Conservation (phyloP, 2,797 vertebrate genomes). For the Hypotaenidia philippensis region DNA sequence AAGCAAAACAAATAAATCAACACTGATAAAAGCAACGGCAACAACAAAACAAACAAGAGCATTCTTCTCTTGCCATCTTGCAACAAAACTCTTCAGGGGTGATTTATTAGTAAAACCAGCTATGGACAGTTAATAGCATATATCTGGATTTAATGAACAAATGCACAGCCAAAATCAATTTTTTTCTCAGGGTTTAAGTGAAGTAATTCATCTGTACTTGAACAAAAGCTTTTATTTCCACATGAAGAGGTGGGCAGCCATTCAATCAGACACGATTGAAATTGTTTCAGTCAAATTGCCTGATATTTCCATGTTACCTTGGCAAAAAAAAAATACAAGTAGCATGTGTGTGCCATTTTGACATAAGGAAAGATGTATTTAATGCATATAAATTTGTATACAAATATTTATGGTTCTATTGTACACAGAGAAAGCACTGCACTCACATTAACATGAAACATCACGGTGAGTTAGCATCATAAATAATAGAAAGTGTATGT, state of each 20-base stretch:
- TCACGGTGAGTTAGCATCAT: background rate
- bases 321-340: background rate
- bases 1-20: constrained; percentile 8
- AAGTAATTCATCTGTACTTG: constrained; percentile 61
- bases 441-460: background rate
- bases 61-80: constrained; percentile 1
- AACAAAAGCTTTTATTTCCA: constrained; percentile 53
- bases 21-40: background rate
- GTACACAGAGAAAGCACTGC: background rate
- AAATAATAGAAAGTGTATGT: background rate
- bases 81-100: constrained; percentile 38
- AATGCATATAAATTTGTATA: background rate
- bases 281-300: constrained; percentile 1
- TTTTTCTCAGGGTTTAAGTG: constrained; percentile 37
- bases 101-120: constrained; percentile 53
- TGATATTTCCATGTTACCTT: background rate
- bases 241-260: constrained; percentile 4
- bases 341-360: background rate
- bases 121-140: constrained; percentile 41
- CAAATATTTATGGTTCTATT: background rate
- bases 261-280: constrained; percentile 17
- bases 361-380: background rate
- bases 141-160: constrained; percentile 76
- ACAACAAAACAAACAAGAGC: background rate
- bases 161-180: constrained; percentile 34